phyloP scores from a whole-genome alignment of 2,888 invertebrate genomes.

The Rhagium mordax region DNA sequence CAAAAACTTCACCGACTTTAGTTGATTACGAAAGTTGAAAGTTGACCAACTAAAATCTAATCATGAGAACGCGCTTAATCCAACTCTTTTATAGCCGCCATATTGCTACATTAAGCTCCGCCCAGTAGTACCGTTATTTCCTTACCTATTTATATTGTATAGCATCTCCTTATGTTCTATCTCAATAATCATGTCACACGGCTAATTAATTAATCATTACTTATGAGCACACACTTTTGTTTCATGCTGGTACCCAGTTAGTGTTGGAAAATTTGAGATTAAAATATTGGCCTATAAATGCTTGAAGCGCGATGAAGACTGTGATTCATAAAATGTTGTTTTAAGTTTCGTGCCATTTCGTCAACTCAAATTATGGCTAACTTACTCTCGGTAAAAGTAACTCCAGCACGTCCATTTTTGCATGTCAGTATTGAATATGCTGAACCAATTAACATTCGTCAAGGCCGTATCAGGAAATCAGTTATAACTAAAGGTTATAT shows the following conservation, averaged over 20 bases:
- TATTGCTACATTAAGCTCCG: no score
- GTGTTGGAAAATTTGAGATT: slow-evolving; percentile 18
- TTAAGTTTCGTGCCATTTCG: slow-evolving; percentile 5
- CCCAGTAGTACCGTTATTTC: no score
- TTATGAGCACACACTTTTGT: slow-evolving; percentile 17
- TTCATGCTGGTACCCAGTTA: slow-evolving; percentile 29
- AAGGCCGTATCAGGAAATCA: not conserved
- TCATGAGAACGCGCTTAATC: no score
- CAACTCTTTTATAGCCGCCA: no score
- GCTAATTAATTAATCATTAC: no score
- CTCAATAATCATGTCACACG: no score
- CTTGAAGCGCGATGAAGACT: slow-evolving; percentile 16
- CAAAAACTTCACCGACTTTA: no score
- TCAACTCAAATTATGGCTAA: not conserved
- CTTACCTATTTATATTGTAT: no score
- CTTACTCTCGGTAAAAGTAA: not conserved
- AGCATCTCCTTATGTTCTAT: no score
- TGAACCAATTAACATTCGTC: not conserved
- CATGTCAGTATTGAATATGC: slow-evolving; percentile 1
- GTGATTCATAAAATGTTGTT: slow-evolving; percentile 30
- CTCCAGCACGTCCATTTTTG: slow-evolving; percentile 7
- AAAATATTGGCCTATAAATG: slow-evolving; percentile 32
- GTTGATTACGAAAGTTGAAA: no score
- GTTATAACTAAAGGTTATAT: slow-evolving; percentile 13
- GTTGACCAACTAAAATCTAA: no score